A percentile compares a stretch with the other conserved stretches of the same genome.
Evolutionary conservation across 2,888 invertebrate genomes (phyloP).

Genomic region (Deilephila elpenor): DNA sequence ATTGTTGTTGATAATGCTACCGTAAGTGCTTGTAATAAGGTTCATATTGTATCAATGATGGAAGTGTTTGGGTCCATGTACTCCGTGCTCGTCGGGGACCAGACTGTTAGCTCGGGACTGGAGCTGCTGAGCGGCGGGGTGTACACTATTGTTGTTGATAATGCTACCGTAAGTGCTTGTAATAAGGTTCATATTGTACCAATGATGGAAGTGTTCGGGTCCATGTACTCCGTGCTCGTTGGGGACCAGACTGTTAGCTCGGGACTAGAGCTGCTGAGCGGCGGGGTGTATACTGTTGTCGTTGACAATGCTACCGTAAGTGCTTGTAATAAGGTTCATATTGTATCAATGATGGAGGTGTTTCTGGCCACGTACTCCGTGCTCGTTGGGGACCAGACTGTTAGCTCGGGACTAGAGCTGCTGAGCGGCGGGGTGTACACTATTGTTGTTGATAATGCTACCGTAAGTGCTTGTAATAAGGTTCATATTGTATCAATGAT

Average conservation of each 20-base stretch:
- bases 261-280: slow-evolving; percentile 55
- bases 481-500: slow-evolving; percentile 27
- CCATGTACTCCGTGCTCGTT: slow-evolving; percentile 55
- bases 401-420: slow-evolving; percentile 49
- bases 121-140: slow-evolving; percentile 64
- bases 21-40: slow-evolving; percentile 48
- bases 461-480: slow-evolving; percentile 49
- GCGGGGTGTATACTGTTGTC: slow-evolving; percentile 64
- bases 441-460: slow-evolving; percentile 49
- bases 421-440: slow-evolving; percentile 67
- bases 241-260: slow-evolving; percentile 42
- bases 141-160: no score
- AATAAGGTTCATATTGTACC: no score
- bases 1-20: slow-evolving; percentile 51
- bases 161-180: no score
- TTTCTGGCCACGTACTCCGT: slow-evolving; percentile 61
- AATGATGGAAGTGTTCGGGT: slow-evolving; percentile 65
- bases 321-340: slow-evolving; percentile 34
- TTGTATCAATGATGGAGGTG: slow-evolving; percentile 50
- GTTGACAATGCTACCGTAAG: slow-evolving; percentile 54
- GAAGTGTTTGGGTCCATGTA: slow-evolving; percentile 66
- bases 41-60: slow-evolving; percentile 26
- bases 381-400: slow-evolving; percentile 40
- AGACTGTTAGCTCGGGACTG: slow-evolving; percentile 43
- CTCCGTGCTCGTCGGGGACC: slow-evolving; percentile 49